Conservation (phyloP, 2,797 vertebrate species). For the Malacoctenus gilli region DNA sequence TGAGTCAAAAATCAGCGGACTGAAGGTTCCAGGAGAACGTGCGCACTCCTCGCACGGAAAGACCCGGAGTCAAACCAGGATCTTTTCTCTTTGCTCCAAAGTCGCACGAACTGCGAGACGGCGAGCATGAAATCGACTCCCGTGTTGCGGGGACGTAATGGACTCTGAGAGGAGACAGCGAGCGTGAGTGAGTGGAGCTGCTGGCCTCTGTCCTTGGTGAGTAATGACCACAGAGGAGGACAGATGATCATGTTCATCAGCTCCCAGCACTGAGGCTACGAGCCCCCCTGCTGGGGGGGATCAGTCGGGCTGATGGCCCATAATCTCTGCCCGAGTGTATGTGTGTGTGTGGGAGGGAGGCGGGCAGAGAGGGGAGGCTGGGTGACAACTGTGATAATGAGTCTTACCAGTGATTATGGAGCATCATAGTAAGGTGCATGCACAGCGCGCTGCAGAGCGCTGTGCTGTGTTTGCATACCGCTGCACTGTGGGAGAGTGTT, state of each 20-base stretch:
- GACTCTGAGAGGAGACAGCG: conserved; percentile 16
- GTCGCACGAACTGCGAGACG: too few species aligned
- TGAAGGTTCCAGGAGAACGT: too few species aligned
- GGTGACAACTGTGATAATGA: conserved; percentile 40
- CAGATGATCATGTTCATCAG: conserved; percentile 70
- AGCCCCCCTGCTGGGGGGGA: conserved; percentile 60
- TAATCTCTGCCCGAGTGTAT: conserved; percentile 47
- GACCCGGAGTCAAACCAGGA: too few species aligned
- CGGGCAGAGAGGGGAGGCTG: conserved; percentile 33
- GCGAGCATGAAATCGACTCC: too few species aligned
- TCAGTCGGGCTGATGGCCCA: conserved; percentile 61
- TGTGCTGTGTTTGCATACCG: neutral
- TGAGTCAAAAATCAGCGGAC: too few species aligned
- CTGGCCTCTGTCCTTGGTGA: conserved; percentile 56
- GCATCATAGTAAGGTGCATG: conserved; percentile 15
- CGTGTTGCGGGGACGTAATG: conserved; percentile 26
- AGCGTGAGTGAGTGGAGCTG: conserved; percentile 31
- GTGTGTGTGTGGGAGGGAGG: conserved; percentile 16
- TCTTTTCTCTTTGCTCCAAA: too few species aligned
- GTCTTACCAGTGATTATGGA: conserved; percentile 25
- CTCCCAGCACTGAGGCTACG: conserved; percentile 52
- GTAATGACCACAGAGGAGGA: conserved; percentile 66
- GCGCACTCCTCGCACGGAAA: too few species aligned
- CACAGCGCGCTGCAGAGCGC: neutral
- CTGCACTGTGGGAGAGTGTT: neutral